phyloP scores from a whole-genome alignment of 1,140 invertebrate species.

The Paracyclopina nana region DNA sequence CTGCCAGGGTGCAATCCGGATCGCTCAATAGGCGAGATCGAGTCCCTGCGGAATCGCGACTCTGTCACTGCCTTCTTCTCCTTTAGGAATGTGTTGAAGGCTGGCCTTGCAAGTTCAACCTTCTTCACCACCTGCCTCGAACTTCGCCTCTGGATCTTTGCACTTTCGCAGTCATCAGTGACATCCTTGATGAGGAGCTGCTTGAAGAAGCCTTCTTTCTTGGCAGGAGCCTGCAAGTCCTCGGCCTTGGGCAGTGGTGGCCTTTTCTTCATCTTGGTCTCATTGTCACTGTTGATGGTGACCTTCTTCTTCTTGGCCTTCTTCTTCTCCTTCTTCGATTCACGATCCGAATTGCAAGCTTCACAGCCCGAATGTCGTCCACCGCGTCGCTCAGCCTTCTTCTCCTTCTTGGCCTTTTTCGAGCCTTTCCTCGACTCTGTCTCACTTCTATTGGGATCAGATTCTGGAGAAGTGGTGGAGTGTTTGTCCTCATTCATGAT shows the following conservation, averaged over 20 bases:
- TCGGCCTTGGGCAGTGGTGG: not conserved
- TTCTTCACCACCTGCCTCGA: slow-evolving; percentile 4
- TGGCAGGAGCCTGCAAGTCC: not conserved
- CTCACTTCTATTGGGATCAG: too few relatives aligned
- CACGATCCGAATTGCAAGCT: not conserved
- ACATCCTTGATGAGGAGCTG: slow-evolving; percentile 1
- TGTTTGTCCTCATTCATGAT: not conserved
- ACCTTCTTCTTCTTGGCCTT: slow-evolving; percentile 4
- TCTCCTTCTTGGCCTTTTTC: not conserved
- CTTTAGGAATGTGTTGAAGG: not conserved
- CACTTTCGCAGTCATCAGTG: not conserved
- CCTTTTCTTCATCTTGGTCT: not conserved
- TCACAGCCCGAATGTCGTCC: not conserved
- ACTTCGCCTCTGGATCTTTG: not conserved
- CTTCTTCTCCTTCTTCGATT: slow-evolving; percentile 6
- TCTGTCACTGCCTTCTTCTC: slow-evolving; percentile 7
- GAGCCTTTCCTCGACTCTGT: not conserved
- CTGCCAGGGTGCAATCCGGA: not conserved
- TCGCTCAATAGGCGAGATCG: not conserved
- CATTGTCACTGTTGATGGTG: not conserved
- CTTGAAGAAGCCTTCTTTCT: slow-evolving; percentile 5
- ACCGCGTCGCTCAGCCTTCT: not conserved
- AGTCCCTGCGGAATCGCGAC: not conserved
- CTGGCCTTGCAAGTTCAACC: not conserved
- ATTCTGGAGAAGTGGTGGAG: not conserved